Base-by-base conservation (phyloP, 2,113 vertebrate species). In the Pionites leucogaster region DNA sequence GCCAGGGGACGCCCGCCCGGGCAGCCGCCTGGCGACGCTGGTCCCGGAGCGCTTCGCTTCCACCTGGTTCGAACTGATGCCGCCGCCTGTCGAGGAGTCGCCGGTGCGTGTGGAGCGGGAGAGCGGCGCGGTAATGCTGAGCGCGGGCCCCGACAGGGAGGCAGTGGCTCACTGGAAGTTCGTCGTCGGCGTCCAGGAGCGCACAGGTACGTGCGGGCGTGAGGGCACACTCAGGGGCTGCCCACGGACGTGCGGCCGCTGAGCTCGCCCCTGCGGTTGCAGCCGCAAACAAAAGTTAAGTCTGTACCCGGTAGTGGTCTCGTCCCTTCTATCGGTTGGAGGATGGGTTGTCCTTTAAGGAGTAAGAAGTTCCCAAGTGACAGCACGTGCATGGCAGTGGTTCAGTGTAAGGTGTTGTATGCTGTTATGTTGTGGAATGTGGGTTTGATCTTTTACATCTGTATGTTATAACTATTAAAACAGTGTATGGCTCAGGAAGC, bases 1-100 rank as follows among this genome's bases (percentile, higher is more conserved):
- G 93, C 98, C 98, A 41, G 99, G 99, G 96, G 98, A 99, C 70
- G 97, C 98, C 11, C 97, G 96, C 5, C 98, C 98, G 65, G 98
- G 98, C 41, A 98, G 98, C 3, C 98, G 98, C 74, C 97, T 99
- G 93, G 98, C 98, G 93, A 96, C 97, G 74, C 93, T 99, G 95
- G 97, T 93, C 79, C 98, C 98, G 20, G 97, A 96, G 49, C 98
- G 98, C 88, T 98, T 98, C 82, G 47, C 97, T 19, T 95, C 98
- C 17, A 84, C 95, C 4, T 77, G 77, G 68, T 99, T 99, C 95
- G 98, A 99, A 92, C 95, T 99, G 90, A 41, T 98, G 90, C 98
- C 98, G 80, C 98, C 98, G 5, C 98, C 98, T 55, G 77, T 47
- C 84, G 98, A 98, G 77, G 98, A 95, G 87, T 98, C 98, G 6